Evolutionary conservation across 37 sponge, comb jelly and placozoan genomes (phyloP), one percentile per base, ranked within the genome.

Genomic region (Beroe forskalii): DNA sequence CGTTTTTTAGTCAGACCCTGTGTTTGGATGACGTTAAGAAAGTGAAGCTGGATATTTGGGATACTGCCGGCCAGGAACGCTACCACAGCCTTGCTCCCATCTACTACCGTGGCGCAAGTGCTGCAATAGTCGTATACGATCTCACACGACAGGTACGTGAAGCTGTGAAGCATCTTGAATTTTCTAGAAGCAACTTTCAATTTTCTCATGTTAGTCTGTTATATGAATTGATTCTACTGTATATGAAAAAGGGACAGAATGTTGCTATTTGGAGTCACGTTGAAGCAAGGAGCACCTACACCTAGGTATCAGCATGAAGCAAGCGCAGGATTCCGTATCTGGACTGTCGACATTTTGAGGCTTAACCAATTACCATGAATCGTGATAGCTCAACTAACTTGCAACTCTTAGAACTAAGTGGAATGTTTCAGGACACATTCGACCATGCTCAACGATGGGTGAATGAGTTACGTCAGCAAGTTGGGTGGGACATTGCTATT

Each of bases 31-130:
- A 72, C 38, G 35, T 35, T 20, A 32, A 37, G 40, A 72, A 72
- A 37, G 75, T 72, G 22, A 72, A 72, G 39, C 40, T 72, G 12
- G 75, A 72, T 20, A 72, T 72, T 8, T 72, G 75, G 75, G 75
- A 72, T 33, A 72, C 75, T 3, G 75, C 75, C 1, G 75, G 75
- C 3, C 75, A 72, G 39, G 75, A 72, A 39, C 28, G 75, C 2
- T 72, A 72, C 35, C 75, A 72, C 75, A 72, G 75, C 35, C 75
- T 72, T 2, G 75, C 75, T 38, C 75, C 75, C 30, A 72, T 72
- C 75, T 72, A 72, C 75, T 72, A 72, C 75, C 3, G 75, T 4
- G 75, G 75, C 14, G 75, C 75, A 35, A 72, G 75, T 72, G 75
- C 75, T 8, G 75, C 75, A 30, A 39, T 72, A 6, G 75, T 72